These are phyloP conservation scores for Rhipidura dahli DNA, from an alignment of 2,113 vertebrate species.

Conservation along the genomic window DNA sequence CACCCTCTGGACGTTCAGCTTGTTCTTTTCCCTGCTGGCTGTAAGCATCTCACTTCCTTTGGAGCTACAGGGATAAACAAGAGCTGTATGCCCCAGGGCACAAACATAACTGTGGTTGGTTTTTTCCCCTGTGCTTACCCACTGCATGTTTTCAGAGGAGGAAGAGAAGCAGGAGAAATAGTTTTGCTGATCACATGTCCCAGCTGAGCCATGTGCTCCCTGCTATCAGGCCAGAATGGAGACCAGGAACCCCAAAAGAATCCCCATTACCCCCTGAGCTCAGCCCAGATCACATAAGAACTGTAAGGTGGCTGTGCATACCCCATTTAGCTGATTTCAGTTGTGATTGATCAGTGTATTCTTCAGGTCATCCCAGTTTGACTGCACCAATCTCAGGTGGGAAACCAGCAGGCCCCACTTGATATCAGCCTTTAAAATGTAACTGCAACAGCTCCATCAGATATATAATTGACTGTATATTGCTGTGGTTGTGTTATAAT, in stretches of 20 bases:
- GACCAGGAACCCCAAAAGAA: not conserved
- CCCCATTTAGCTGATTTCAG: not conserved
- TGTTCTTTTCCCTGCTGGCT: not conserved
- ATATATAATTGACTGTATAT: accelerated
- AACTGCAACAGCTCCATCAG: not conserved
- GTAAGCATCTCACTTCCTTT: not conserved
- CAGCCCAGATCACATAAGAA: not conserved
- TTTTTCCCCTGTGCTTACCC: not conserved
- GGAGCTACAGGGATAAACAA: not conserved
- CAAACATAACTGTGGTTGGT: not conserved
- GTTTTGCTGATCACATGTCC: not conserved
- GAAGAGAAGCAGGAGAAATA: not conserved
- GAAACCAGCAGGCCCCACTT: not conserved
- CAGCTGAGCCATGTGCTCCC: not conserved
- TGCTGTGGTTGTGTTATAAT: not conserved
- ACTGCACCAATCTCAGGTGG: not conserved
- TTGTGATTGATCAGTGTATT: too few relatives aligned
- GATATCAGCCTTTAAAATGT: not conserved
- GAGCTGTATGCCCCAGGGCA: not conserved
- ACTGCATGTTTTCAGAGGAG: not conserved
- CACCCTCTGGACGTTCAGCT: not conserved
- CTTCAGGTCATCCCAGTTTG: not conserved
- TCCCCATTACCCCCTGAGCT: not conserved
- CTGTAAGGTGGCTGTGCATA: not conserved
- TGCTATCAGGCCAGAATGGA: not conserved